phyloP scores from a whole-genome alignment of 1,140 invertebrate species.

The Aphelinus atriplicis region DNA sequence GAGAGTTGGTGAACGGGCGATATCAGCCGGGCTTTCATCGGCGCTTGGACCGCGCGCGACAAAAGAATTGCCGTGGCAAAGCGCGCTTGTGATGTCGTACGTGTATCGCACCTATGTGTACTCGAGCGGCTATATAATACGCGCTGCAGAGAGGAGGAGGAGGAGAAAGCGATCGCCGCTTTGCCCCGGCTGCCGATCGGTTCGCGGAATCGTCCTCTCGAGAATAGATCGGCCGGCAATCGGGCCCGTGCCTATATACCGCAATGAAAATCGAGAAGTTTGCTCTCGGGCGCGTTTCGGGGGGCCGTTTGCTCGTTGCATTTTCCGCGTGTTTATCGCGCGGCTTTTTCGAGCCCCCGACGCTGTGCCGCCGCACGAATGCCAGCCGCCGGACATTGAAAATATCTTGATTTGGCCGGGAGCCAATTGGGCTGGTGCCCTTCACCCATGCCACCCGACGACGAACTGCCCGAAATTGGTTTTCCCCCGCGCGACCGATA shows the following conservation, averaged over 20 bases:
- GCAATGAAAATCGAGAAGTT: neutral
- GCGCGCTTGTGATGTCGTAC: too few relatives aligned
- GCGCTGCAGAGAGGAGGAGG: neutral
- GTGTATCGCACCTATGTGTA: too few relatives aligned
- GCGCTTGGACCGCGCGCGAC: too few relatives aligned
- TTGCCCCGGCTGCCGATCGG: too few relatives aligned
- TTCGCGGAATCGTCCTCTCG: constrained; percentile 12
- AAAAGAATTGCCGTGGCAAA: too few relatives aligned
- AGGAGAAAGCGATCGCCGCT: neutral
- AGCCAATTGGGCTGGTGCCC: constrained; percentile 63
- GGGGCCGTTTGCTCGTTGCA: constrained; percentile 4
- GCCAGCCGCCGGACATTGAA: constrained; percentile 55
- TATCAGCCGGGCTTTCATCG: too few relatives aligned
- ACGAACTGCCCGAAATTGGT: constrained; percentile 58
- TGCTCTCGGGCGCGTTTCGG: neutral
- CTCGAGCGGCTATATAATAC: too few relatives aligned
- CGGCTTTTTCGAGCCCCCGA: constrained; percentile 20
- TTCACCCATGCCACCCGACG: constrained; percentile 62
- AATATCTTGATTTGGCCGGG: constrained; percentile 62
- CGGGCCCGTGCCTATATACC: neutral
- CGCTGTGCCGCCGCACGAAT: constrained; percentile 26
- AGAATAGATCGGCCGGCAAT: constrained; percentile 7
- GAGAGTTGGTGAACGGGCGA: too few relatives aligned
- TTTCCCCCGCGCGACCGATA: constrained; percentile 49
- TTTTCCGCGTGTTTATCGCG: constrained; percentile 26